Conservation (phyloP, 2,113 vertebrate genomes). For the Lates calcarifer region DNA sequence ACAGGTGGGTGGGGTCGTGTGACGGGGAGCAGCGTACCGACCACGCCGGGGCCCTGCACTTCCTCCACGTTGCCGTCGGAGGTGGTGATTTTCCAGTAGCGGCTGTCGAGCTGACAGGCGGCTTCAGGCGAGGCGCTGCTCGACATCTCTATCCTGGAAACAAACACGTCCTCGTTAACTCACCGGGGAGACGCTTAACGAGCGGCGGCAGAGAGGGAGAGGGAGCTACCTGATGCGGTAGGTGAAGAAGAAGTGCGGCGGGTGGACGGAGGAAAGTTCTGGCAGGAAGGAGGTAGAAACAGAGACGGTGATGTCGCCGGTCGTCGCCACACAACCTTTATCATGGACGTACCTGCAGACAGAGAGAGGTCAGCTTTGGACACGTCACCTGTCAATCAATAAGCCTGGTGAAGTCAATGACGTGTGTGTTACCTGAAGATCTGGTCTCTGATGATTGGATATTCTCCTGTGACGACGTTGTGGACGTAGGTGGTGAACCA, state of each 20-base stretch:
- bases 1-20: not conserved
- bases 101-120: constrained; percentile 94
- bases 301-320: constrained; percentile 93
- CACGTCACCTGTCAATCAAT: too few relatives aligned
- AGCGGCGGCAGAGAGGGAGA: not conserved
- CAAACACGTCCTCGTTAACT: not conserved
- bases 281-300: constrained; percentile 98
- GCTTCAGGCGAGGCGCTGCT: constrained; percentile 92
- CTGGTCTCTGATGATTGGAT: constrained; percentile 97
- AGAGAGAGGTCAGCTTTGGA: too few relatives aligned
- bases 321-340: constrained; percentile 93
- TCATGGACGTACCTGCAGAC: constrained; percentile 93
- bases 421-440: constrained; percentile 92
- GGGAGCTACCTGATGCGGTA: constrained; percentile 97
- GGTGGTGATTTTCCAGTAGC: constrained; percentile 98
- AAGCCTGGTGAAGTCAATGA: too few relatives aligned
- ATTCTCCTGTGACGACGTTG: constrained; percentile 93
- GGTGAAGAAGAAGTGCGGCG: constrained; percentile 99
- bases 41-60: constrained; percentile 96
- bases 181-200: not conserved
- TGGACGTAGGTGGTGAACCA: constrained; percentile 97
- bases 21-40: constrained; percentile 84
- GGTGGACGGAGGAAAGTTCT: constrained; percentile 96
- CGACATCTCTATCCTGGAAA: constrained; percentile 96
- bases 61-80: constrained; percentile 96